These are phyloP conservation scores for Drosophila algonquin DNA, from an alignment of 2,888 invertebrate species.

Conservation along the genomic window DNA sequence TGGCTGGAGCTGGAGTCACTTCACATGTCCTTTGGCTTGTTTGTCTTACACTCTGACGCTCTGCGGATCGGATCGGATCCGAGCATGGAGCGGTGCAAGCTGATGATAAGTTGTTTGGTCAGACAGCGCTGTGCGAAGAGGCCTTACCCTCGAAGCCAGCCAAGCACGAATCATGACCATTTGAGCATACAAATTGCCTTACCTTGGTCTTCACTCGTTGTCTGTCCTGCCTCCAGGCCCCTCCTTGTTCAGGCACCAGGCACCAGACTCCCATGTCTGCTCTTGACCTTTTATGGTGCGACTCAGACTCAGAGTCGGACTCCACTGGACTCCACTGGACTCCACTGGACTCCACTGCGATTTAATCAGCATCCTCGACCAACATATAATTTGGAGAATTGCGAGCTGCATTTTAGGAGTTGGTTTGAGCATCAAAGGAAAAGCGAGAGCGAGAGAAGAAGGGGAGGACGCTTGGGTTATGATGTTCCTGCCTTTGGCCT, in stretches of 20 bases:
- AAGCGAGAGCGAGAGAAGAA: slow-evolving; percentile 52
- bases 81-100: slow-evolving; percentile 29
- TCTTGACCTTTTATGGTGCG: slow-evolving; percentile 63
- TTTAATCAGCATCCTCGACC: slow-evolving; percentile 46
- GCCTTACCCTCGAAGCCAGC: slow-evolving; percentile 30
- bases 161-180: slow-evolving; percentile 71
- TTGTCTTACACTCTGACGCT: slow-evolving; percentile 78
- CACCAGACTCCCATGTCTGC: slow-evolving; percentile 25
- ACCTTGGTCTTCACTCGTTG: slow-evolving; percentile 21
- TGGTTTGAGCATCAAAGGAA: slow-evolving; percentile 10
- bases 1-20: slow-evolving; percentile 53
- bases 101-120: slow-evolving; percentile 69
- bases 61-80: slow-evolving; percentile 16
- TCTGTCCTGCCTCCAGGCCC: background rate
- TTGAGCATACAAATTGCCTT: slow-evolving; percentile 74
- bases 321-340: slow-evolving; percentile 8
- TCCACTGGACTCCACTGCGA: slow-evolving; percentile 12
- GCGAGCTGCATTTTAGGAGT: slow-evolving; percentile 31
- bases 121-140: slow-evolving; percentile 53
- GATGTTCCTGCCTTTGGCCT: slow-evolving; percentile 49
- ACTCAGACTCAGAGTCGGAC: slow-evolving; percentile 10
- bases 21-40: slow-evolving; percentile 79
- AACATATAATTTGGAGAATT: slow-evolving; percentile 44
- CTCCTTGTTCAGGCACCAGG: background rate
- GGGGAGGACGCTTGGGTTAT: slow-evolving; percentile 66